Evolutionary conservation across 2,113 vertebrate genomes (phyloP), one percentile per base, ranked within the genome.

Genomic region (Steatornis caripensis): DNA sequence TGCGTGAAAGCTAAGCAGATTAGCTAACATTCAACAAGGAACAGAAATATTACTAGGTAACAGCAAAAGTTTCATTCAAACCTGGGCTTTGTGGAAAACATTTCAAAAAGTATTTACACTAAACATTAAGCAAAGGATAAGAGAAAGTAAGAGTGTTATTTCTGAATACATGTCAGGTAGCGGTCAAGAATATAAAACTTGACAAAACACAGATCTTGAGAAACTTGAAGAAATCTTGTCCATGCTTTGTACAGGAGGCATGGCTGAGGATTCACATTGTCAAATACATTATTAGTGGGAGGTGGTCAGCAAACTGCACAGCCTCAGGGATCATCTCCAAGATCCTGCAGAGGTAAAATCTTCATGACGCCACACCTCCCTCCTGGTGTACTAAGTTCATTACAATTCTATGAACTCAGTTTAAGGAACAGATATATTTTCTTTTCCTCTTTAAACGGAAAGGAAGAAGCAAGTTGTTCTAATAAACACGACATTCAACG

Each of bases 311-410:
- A 84, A 60, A 68, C 15, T 39, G 43, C 30, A 91, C 21, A 82
- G 46, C 21, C 37, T 68, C 30, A 48, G 39, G 78, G 54, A 85
- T 71, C 15, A 58, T 30, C 26, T 84, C 77, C 18, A 74, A 89
- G n/a, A 81, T 45, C 11, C 18, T 49, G 32, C 20, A 87, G 37
- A 65, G 8, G 9, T 32, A 65, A 85, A 46, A 70, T 43, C 15
- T 9, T 39, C 16, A 75, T 41, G 55, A 27, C 4, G 5, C 16
- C 43, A 16, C 24, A 57, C 3, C 24, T 11, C n/a, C 11, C 10
- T 34, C 70, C 51, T 0, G 0, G 11, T 80, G 15, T 68, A 68
- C 5, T 16, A 68, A 51, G 7, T 45, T 66, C 41, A 76, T 45
- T 66, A 57, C 83, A 69, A 80, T 37, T 55, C 45, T 66, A 20